Percentiles rank a stretch among this genome's conserved stretches.
Evolutionary conservation across 2,113 vertebrate genomes (phyloP).

Genomic region (Trinectes maculatus): DNA sequence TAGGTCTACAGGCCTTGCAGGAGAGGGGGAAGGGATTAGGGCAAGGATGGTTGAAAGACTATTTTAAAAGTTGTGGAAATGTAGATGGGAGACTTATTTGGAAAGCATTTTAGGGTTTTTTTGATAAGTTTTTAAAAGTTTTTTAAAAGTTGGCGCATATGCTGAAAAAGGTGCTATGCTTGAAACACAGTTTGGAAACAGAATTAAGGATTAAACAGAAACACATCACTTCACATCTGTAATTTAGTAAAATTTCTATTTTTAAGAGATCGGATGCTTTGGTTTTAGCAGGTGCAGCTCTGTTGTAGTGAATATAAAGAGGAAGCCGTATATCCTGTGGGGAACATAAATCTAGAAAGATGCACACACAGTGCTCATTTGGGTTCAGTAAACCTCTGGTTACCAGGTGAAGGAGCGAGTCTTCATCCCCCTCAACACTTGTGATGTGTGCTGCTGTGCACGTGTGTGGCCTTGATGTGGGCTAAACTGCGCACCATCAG

Average conservation of each 20-base stretch:
- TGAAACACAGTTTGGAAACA: too few species aligned
- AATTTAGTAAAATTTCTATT: too few species aligned
- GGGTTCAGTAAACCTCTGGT: conserved; percentile 45
- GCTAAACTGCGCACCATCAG: conserved; percentile 45
- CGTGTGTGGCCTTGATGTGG: conserved; percentile 56
- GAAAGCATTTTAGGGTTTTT: too few species aligned
- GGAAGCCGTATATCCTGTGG: neutral
- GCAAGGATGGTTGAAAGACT: too few species aligned
- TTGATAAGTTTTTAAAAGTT: too few species aligned
- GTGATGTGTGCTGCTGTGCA: conserved; percentile 58
- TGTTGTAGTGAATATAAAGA: conserved; percentile 1
- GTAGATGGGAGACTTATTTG: too few species aligned
- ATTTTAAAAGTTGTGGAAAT: too few species aligned
- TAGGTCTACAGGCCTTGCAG: conserved; percentile 47
- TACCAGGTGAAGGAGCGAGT: conserved; percentile 51
- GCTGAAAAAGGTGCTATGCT: too few species aligned
- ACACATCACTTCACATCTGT: too few species aligned
- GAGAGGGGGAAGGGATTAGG: neutral
- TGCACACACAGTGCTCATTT: conserved; percentile 23
- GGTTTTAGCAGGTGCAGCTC: neutral
- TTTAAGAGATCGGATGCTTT: too few species aligned
- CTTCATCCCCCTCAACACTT: conserved; percentile 25
- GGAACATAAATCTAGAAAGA: conserved; percentile 28
- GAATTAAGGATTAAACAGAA: too few species aligned
- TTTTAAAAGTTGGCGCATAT: too few species aligned